A percentile compares a stretch with the other conserved stretches of the same genome.
Conservation (phyloP, 2,888 invertebrate genomes). For the Acleris holmiana region DNA sequence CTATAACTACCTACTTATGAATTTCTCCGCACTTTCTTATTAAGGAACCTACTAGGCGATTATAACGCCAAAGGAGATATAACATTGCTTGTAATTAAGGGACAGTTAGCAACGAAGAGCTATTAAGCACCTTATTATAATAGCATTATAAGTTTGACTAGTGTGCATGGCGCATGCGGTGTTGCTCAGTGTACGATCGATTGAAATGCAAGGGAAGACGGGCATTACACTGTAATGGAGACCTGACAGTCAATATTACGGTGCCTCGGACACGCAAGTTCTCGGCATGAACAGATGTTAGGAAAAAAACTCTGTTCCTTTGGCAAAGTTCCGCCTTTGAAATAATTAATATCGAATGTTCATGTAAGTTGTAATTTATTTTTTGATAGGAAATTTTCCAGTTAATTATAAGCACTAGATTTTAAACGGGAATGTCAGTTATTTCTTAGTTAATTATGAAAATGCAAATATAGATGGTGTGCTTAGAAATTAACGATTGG, state of each 20-base stretch:
- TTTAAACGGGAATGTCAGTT: background rate
- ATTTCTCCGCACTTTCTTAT: slow-evolving; percentile 33
- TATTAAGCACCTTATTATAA: slow-evolving; percentile 3
- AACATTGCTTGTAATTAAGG: slow-evolving; percentile 28
- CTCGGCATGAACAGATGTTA: slow-evolving; percentile 24
- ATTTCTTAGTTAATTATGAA: background rate
- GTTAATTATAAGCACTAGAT: background rate
- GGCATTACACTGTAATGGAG: slow-evolving; percentile 29
- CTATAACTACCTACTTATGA: slow-evolving; percentile 23
- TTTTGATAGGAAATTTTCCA: slow-evolving; percentile 1
- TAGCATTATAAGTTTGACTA: background rate
- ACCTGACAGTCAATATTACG: slow-evolving; percentile 31
- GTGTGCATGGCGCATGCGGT: background rate
- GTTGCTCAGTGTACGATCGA: slow-evolving; percentile 19
- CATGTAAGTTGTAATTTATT: slow-evolving; percentile 11
- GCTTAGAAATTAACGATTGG: background rate
- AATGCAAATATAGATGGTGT: background rate
- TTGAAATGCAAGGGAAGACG: slow-evolving; percentile 34
- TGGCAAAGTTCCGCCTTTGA: slow-evolving; percentile 10
- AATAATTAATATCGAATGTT: slow-evolving; percentile 6
- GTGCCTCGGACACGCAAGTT: slow-evolving; percentile 19
- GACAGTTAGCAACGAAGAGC: slow-evolving; percentile 15
- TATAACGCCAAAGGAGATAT: slow-evolving; percentile 17
- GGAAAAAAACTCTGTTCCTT: slow-evolving; percentile 15
- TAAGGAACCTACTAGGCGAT: slow-evolving; percentile 27